phyloP scores from a whole-genome alignment of 2,113 vertebrate genomes.

The Martes martes region DNA sequence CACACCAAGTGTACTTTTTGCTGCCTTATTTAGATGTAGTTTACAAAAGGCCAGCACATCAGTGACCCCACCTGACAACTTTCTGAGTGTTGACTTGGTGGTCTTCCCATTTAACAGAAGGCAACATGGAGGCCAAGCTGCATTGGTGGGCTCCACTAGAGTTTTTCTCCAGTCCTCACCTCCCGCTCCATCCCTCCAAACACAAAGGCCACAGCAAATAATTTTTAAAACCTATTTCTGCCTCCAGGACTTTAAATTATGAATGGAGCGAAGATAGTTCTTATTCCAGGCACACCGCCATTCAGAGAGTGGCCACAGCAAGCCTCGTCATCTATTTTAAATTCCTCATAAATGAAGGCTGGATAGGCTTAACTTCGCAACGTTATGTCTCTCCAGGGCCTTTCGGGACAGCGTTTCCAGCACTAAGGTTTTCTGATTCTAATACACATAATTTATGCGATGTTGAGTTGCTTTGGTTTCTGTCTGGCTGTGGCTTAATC shows the following conservation, averaged over 20 bases:
- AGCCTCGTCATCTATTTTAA: constrained; percentile 26
- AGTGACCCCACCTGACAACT: accelerated
- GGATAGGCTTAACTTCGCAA: neutral
- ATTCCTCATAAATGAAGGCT: constrained; percentile 19
- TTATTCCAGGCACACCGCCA: constrained; percentile 48
- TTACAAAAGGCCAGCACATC: neutral
- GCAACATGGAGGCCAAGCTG: neutral
- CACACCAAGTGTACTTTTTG: neutral
- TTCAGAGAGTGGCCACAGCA: constrained; percentile 6
- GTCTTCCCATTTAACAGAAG: neutral
- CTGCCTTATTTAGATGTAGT: neutral
- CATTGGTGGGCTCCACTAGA: neutral
- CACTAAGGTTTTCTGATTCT: neutral
- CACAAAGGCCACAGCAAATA: neutral
- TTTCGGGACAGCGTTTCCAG: neutral
- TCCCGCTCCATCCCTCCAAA: neutral
- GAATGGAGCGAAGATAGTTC: constrained; percentile 42
- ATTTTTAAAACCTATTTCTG: neutral
- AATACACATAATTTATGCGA: constrained; percentile 53
- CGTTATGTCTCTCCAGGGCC: neutral
- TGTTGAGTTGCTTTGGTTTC: constrained; percentile 49
- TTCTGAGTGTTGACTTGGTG: neutral
- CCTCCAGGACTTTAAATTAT: constrained; percentile 41
- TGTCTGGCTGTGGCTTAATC: constrained; percentile 67
- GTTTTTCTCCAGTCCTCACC: neutral